phyloP scores from a whole-genome alignment of 2,797 vertebrate genomes.

The Somateria mollissima region DNA sequence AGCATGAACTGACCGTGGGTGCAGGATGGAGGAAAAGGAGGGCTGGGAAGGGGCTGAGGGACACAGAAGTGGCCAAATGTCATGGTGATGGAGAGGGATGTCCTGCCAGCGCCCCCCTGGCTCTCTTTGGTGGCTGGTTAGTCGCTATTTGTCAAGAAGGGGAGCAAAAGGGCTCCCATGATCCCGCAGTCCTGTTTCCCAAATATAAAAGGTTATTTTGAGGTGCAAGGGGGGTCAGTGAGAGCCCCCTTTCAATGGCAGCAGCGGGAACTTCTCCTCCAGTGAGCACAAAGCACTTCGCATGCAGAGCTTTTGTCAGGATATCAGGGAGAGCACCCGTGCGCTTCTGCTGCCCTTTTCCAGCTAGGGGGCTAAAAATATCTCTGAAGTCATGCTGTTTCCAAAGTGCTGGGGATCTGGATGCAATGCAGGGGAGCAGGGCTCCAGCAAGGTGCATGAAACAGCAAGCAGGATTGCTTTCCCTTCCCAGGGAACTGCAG shows the following conservation, averaged over 20 bases:
- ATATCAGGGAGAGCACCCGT: background rate
- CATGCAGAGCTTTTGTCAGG: background rate
- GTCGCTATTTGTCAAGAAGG: background rate
- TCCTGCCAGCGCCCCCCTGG: background rate
- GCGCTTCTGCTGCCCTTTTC: background rate
- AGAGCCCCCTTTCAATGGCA: background rate
- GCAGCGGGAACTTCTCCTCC: background rate
- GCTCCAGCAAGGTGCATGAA: background rate
- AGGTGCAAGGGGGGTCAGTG: background rate
- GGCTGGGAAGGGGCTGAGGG: background rate
- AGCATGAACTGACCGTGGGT: background rate
- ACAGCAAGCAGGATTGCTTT: rapidly evolving
- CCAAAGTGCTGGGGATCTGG: background rate
- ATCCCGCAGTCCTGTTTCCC: background rate
- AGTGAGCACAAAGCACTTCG: background rate
- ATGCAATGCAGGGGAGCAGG: background rate
- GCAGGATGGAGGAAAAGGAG: background rate
- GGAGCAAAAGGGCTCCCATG: background rate
- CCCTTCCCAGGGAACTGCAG: background rate
- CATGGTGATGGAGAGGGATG: background rate
- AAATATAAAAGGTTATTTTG: background rate
- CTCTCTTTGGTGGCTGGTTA: background rate
- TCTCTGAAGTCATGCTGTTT: background rate
- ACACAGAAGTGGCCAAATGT: background rate
- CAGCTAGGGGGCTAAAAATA: background rate